Evolutionary conservation across 2,797 vertebrate genomes (phyloP), one percentile per base, ranked within the genome.

Genomic region (Acanthis flammea): DNA sequence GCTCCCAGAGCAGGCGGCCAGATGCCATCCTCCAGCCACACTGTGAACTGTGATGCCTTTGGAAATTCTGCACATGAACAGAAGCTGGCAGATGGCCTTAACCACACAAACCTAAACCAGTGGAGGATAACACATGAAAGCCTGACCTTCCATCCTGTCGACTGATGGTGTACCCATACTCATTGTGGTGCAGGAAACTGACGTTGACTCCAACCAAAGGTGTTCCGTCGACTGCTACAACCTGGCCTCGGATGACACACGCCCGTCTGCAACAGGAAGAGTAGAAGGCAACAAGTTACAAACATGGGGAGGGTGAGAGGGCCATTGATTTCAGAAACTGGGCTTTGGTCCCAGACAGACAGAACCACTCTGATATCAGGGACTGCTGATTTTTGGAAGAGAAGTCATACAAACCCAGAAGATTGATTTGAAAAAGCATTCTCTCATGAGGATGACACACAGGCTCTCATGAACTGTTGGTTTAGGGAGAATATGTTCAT

Each of bases 131-230:
- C 5, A 63, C 4, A 42, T 8, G 27, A 75, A 63, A 65, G 2
- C 47, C 89, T 54, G 92, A 99, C 99, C 99, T 99, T 93, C 99
- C 99, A 84, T 99, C 99, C 96, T 99, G 99, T 24, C 99, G 98
- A 53, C 99, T 99, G 98, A 99, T 98, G 37, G 99, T 99, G 97
- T 98, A 99, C 27, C 99, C 99, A 7, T 99, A 99, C 94, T 99
- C 99, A 14, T 98, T 98, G 96, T 99, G 99, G 92, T 99, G 98
- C 25, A 99, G 98, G 97, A 99, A 99, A 92, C 99, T 99, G 97
- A 99, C 98, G 47, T 99, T 99, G 75, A 99, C 99, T 37, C 99
- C 99, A 35, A 99, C 99, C 79, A 99, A 97, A 70, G 99, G 98
- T 3, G 98, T 99, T 83, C 98, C 99, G 12, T 99, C 99, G 35